Conservation (phyloP, 2,113 vertebrate genomes). For the Archilochus colubris region DNA sequence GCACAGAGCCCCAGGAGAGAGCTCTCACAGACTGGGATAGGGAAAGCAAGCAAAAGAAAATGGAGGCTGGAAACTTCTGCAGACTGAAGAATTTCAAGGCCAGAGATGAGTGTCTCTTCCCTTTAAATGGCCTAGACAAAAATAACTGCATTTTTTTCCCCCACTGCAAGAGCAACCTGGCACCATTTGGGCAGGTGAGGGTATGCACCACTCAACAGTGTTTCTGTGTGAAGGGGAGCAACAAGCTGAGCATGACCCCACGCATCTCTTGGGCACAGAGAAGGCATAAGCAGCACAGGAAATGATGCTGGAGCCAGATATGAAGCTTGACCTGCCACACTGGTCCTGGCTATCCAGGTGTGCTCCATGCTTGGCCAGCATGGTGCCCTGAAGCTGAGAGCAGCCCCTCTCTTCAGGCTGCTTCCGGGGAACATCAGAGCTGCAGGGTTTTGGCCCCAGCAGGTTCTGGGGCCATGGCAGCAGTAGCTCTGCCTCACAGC, state of each 20-base stretch:
- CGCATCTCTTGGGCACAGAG: background rate
- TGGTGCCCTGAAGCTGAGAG: fast-evolving
- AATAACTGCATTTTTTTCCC: background rate
- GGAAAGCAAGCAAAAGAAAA: background rate
- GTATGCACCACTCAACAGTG: fast-evolving
- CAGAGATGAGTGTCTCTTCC: background rate
- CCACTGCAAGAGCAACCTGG: background rate
- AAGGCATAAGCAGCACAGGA: fast-evolving
- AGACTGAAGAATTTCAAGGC: background rate
- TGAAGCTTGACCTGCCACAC: background rate
- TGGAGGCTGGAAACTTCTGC: background rate
- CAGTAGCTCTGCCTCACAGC: background rate
- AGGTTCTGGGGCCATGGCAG: fast-evolving
- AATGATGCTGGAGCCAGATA: fast-evolving
- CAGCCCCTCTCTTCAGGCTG: background rate
- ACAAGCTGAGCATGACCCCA: background rate
- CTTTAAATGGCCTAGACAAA: background rate
- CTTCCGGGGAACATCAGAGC: background rate
- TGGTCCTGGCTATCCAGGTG: fast-evolving
- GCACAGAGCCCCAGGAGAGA: background rate
- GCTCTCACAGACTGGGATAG: background rate
- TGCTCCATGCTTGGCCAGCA: fast-evolving
- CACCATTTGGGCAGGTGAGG: background rate
- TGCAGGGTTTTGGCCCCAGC: fast-evolving
- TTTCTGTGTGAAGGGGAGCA: fast-evolving